These are phyloP conservation scores for Takifugu rubripes DNA, from an alignment of 2,797 vertebrate species.

Conservation along the genomic window DNA sequence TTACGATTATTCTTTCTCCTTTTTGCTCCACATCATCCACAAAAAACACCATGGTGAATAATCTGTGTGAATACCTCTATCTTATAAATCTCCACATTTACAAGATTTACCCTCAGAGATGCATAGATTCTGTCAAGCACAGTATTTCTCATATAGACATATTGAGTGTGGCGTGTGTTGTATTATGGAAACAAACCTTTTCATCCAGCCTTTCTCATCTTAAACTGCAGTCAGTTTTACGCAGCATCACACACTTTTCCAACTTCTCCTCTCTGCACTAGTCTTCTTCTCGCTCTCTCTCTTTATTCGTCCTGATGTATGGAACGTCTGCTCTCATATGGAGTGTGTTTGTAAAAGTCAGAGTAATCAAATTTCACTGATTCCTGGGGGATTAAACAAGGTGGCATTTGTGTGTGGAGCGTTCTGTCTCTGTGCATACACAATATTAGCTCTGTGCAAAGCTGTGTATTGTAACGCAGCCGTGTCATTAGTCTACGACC, in stretches of 20 bases:
- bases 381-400: conserved; percentile 69
- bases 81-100: conserved; percentile 45
- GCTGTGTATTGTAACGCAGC: conserved; percentile 61
- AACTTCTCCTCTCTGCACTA: conserved; percentile 31
- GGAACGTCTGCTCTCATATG: conserved; percentile 68
- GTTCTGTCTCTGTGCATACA: conserved; percentile 42
- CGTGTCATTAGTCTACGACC: conserved; percentile 67
- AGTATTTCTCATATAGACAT: conserved; percentile 14
- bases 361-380: conserved; percentile 70
- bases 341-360: conserved; percentile 75
- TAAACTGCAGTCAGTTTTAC: conserved; percentile 43
- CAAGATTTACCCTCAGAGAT: conserved; percentile 35
- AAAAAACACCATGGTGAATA: conserved; percentile 21
- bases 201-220: conserved; percentile 28
- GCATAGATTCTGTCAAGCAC: conserved; percentile 35
- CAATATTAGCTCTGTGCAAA: conserved; percentile 55
- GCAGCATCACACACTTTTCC: conserved; percentile 25
- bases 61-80: conserved; percentile 25
- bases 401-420: conserved; percentile 42
- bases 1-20: conserved; percentile 2
- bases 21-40: conserved; percentile 24
- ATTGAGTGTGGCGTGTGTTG: conserved; percentile 9
- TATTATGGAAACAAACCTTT: conserved; percentile 29
- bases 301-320: conserved; percentile 62
- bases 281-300: conserved; percentile 29